These are phyloP conservation scores for Auanema sp. DNA, from an alignment of 2,888 invertebrate genomes.

Conservation along the genomic window DNA sequence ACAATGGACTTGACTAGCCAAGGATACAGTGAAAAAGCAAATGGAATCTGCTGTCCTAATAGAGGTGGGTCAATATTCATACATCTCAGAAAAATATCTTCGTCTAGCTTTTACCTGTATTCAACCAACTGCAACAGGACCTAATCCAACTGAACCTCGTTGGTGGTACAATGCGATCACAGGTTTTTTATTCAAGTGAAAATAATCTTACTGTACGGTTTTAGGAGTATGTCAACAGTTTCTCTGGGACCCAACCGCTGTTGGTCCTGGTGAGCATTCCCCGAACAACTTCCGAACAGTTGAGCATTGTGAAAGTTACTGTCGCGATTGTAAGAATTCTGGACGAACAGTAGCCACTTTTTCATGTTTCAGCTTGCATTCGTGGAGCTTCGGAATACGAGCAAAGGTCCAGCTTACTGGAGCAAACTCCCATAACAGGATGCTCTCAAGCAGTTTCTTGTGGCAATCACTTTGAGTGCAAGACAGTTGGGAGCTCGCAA, in stretches of 20 bases:
- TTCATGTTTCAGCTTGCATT: conserved; percentile 36
- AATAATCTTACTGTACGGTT: conserved; percentile 2
- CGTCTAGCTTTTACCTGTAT: conserved; percentile 46
- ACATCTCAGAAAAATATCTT: neutral
- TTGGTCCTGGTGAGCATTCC: conserved; percentile 48
- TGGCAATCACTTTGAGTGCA: conserved; percentile 45
- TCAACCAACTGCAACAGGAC: conserved; percentile 52
- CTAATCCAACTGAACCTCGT: conserved; percentile 52
- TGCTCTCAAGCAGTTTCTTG: conserved; percentile 45
- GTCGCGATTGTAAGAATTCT: conserved; percentile 40
- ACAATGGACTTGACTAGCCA: conserved; percentile 43
- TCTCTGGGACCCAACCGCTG: conserved; percentile 52
- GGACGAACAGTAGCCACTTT: neutral
- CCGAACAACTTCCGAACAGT: conserved; percentile 53
- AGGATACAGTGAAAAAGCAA: conserved; percentile 49
- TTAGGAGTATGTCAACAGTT: conserved; percentile 52
- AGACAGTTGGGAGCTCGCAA: conserved; percentile 48
- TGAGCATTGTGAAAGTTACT: conserved; percentile 51
- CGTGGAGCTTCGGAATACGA: conserved; percentile 52
- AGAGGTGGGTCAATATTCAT: conserved; percentile 19
- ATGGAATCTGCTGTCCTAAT: conserved; percentile 55
- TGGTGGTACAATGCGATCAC: conserved; percentile 50
- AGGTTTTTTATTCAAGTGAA: conserved; percentile 6
- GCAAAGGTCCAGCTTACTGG: conserved; percentile 38
- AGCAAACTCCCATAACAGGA: conserved; percentile 46